Conservation (phyloP, 2,888 invertebrate genomes). For the Ichneumoninae sp. region DNA sequence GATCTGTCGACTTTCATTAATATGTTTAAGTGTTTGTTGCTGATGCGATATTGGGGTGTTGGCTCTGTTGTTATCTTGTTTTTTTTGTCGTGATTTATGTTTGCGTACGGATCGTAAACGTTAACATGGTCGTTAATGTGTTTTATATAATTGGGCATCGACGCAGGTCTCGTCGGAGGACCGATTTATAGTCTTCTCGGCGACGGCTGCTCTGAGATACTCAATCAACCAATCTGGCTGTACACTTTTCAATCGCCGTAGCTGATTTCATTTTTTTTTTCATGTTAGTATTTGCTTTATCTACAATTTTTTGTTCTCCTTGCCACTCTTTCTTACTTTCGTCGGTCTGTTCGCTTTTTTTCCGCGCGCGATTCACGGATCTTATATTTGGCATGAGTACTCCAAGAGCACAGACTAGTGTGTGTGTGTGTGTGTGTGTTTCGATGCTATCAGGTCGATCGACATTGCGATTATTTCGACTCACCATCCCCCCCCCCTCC, state of each 20-base stretch:
- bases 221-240: slow-evolving; percentile 67
- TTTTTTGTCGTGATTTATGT: slow-evolving; percentile 32
- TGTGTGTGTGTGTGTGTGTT: slow-evolving; percentile 1
- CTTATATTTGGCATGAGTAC: slow-evolving; percentile 21
- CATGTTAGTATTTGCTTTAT: slow-evolving; percentile 52
- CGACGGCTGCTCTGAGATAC: slow-evolving; percentile 45
- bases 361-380: slow-evolving; percentile 21
- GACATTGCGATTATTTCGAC: slow-evolving; percentile 54
- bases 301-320: slow-evolving; percentile 25
- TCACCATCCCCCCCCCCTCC: slow-evolving; percentile 14
- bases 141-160: slow-evolving; percentile 28
- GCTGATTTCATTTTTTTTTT: slow-evolving; percentile 48
- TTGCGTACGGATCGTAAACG: slow-evolving; percentile 30
- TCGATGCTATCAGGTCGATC: slow-evolving; percentile 64
- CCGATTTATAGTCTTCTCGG: slow-evolving; percentile 57
- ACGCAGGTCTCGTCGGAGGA: slow-evolving; percentile 48
- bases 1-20: slow-evolving; percentile 31
- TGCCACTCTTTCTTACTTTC: slow-evolving; percentile 46
- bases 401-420: slow-evolving; percentile 12
- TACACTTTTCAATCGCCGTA: slow-evolving; percentile 68
- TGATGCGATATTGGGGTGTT: slow-evolving; percentile 40
- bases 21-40: slow-evolving; percentile 13
- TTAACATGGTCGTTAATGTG: slow-evolving; percentile 30
- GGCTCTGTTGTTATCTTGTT: slow-evolving; percentile 28
- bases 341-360: slow-evolving; percentile 22